A percentile compares a stretch with the other conserved stretches of the same genome.
Evolutionary conservation across 1,140 invertebrate species (phyloP).

Genomic region (Harpegnathos saltator): DNA sequence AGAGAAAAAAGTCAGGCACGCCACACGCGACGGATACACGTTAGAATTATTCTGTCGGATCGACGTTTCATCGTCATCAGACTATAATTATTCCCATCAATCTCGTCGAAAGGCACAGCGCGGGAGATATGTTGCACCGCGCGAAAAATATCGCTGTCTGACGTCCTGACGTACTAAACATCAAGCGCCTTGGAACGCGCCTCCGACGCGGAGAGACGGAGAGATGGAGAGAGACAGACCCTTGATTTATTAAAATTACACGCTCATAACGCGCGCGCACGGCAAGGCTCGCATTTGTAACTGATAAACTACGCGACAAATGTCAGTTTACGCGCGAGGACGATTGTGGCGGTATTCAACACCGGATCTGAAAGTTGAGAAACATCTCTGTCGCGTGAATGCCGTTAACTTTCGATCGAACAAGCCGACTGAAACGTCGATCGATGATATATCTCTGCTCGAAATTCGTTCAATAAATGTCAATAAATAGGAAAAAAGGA

Average conservation of each 20-base stretch:
- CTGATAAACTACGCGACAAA: slow-evolving; percentile 58
- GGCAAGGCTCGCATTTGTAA: slow-evolving; percentile 16
- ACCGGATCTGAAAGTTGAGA: slow-evolving; percentile 47
- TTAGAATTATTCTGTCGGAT: slow-evolving; percentile 40
- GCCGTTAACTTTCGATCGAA: no score
- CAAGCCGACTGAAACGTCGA: no score
- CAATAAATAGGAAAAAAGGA: no score
- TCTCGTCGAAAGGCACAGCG: slow-evolving; percentile 34
- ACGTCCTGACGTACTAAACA: slow-evolving; percentile 51
- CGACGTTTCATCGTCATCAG: slow-evolving; percentile 32
- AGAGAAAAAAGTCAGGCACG: neutral
- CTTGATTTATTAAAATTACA: slow-evolving; percentile 63
- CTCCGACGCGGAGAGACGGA: neutral
- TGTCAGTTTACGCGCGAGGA: slow-evolving; percentile 48
- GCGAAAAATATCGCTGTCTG: slow-evolving; percentile 15
- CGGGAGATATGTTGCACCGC: neutral
- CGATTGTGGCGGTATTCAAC: slow-evolving; percentile 38
- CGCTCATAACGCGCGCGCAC: slow-evolving; percentile 24
- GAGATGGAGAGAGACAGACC: neutral
- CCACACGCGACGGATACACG: neutral
- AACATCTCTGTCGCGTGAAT: neutral
- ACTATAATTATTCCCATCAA: slow-evolving; percentile 52
- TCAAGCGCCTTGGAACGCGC: slow-evolving; percentile 9
- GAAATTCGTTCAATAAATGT: no score
- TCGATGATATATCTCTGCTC: no score